Evolutionary conservation across 2,797 vertebrate genomes (phyloP).

Genomic region (Phoxinus dragarum): DNA sequence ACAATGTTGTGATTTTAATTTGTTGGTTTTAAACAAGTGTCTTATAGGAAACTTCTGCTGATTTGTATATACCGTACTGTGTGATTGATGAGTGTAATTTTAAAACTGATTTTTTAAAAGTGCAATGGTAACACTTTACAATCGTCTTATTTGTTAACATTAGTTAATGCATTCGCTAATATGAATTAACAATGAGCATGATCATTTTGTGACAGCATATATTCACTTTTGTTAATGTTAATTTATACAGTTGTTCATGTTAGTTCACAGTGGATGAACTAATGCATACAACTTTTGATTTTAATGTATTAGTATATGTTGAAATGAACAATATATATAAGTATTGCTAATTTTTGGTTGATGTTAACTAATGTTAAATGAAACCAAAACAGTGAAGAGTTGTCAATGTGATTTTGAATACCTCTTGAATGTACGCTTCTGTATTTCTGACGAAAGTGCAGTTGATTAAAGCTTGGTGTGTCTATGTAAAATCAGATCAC

Average conservation of each 20-base stretch:
- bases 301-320: not conserved
- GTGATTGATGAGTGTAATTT: not conserved
- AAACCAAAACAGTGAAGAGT: not conserved
- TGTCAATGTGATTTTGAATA: not conserved
- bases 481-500: slow-evolving; percentile 17
- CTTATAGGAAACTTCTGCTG: not conserved
- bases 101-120: not conserved
- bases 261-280: not conserved
- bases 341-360: not conserved
- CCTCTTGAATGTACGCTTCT: slow-evolving; percentile 31
- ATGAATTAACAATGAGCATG: not conserved
- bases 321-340: not conserved
- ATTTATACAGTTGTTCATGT: not conserved
- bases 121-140: not conserved
- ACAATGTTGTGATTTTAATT: slow-evolving; percentile 16
- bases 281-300: not conserved
- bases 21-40: not conserved
- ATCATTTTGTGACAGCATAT: not conserved
- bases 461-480: slow-evolving; percentile 25
- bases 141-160: not conserved
- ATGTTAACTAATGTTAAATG: not conserved
- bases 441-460: not conserved
- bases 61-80: slow-evolving; percentile 2
- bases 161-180: not conserved
- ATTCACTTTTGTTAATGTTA: not conserved